A percentile compares a stretch with the other conserved stretches of the same genome.
Conservation (phyloP, 2,888 invertebrate species). For the Scrobipalpa atriplicella region DNA sequence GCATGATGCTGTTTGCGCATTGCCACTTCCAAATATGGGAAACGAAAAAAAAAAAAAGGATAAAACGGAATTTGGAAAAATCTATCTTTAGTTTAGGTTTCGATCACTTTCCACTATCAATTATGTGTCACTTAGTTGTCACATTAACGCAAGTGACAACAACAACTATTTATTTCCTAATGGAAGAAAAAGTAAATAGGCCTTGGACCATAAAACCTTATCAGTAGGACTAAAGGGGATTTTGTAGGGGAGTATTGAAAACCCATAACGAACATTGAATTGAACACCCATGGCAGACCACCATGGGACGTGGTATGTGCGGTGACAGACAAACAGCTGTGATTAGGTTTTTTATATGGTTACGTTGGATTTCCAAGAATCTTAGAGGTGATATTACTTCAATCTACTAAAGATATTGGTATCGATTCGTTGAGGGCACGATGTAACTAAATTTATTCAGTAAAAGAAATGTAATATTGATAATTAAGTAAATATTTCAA, state of each 20-base stretch:
- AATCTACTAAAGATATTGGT: background rate
- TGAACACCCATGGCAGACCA: conserved; percentile 51
- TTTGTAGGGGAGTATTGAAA: conserved; percentile 57
- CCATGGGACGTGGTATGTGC: conserved; percentile 45
- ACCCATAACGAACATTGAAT: conserved; percentile 25
- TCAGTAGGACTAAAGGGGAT: conserved; percentile 49
- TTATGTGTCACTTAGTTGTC: conserved; percentile 3
- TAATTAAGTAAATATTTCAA: too few relatives aligned
- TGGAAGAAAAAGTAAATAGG: conserved; percentile 41
- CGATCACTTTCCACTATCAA: too few relatives aligned
- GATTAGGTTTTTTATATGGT: conserved; percentile 10
- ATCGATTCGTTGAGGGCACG: too few relatives aligned
- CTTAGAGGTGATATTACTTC: background rate
- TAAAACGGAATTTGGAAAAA: too few relatives aligned
- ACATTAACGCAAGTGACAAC: conserved; percentile 46
- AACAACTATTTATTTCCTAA: conserved; percentile 57
- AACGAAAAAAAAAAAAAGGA: too few relatives aligned
- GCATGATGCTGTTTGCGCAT: too few relatives aligned
- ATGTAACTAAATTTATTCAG: too few relatives aligned
- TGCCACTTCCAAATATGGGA: too few relatives aligned
- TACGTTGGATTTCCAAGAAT: conserved; percentile 6
- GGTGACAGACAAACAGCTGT: conserved; percentile 23
- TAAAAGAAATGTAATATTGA: too few relatives aligned
- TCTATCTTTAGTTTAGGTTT: too few relatives aligned
- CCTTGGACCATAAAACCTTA: conserved; percentile 64